Evolutionary conservation across 2,797 vertebrate species (phyloP).

Genomic region (Mycteria americana): DNA sequence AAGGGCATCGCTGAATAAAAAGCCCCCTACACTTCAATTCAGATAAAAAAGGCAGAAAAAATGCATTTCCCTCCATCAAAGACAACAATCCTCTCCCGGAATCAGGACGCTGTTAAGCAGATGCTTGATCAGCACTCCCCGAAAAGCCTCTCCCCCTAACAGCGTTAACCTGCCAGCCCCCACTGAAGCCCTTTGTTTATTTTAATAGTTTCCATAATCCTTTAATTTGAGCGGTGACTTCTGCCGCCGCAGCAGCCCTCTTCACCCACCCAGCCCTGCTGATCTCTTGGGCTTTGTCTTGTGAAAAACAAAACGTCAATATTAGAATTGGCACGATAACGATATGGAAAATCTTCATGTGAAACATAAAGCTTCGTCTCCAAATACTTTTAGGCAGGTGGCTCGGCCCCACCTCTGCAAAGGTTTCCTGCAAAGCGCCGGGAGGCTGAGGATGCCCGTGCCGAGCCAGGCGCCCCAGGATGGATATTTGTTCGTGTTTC

Average conservation of each 20-base stretch:
- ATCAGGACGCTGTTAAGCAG: not conserved
- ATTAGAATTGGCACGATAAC: not conserved
- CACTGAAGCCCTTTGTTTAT: not conserved
- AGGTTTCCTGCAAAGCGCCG: not conserved
- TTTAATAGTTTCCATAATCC: not conserved
- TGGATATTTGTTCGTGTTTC: not conserved
- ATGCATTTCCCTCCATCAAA: not conserved
- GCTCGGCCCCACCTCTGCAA: not conserved
- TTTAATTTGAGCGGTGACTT: not conserved
- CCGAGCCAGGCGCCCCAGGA: not conserved
- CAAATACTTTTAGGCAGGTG: not conserved
- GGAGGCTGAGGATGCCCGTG: not conserved
- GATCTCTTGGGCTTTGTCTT: not conserved
- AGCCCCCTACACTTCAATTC: not conserved
- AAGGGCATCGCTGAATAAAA: not conserved
- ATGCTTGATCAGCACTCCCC: not conserved
- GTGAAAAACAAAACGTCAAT: not conserved
- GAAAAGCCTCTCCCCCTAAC: not conserved
- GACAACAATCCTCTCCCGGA: not conserved
- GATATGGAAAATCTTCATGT: not conserved
- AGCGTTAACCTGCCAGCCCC: not conserved
- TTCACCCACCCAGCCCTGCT: not conserved
- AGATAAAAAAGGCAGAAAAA: not conserved
- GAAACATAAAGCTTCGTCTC: not conserved
- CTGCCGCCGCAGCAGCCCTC: not conserved